Evolutionary conservation across 2,113 vertebrate species (phyloP).

Genomic region (Equus przewalskii): DNA sequence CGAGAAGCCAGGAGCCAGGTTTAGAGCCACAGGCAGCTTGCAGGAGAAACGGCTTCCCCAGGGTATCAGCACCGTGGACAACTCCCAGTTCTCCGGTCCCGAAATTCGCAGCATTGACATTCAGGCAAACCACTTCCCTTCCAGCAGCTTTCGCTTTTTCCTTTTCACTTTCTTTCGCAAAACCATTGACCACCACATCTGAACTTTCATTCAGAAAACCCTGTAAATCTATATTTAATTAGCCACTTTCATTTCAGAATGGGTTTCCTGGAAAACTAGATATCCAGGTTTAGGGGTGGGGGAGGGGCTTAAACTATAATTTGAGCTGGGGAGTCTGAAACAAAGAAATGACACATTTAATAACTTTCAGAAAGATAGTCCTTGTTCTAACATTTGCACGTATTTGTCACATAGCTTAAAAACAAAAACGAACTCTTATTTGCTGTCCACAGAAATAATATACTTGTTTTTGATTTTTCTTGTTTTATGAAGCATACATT

Average conservation of each 20-base stretch:
- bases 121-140: not conserved
- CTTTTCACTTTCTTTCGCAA: not conserved
- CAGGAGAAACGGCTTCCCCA: not conserved
- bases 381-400: slow-evolving; percentile 1
- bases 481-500: not conserved
- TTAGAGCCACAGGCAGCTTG: not conserved
- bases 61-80: slow-evolving; percentile 85
- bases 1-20: not conserved
- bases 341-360: slow-evolving; percentile 21
- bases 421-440: not conserved
- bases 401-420: not conserved
- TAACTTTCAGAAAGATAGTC: slow-evolving; percentile 42
- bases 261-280: slow-evolving; percentile 49
- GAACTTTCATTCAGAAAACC: slow-evolving; percentile 12
- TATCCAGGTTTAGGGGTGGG: not conserved
- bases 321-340: slow-evolving; percentile 24
- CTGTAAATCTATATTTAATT: not conserved
- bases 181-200: not conserved
- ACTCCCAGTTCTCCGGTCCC: not conserved
- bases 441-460: slow-evolving; percentile 29
- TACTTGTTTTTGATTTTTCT: slow-evolving; percentile 72
- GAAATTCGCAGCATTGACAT: not conserved
- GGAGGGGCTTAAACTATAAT: not conserved
- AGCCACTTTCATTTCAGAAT: slow-evolving; percentile 3
- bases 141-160: not conserved